Evolutionary conservation across 2,888 invertebrate species (phyloP), one percentile per base, ranked within the genome.

Genomic region (Leistus spinibarbis): DNA sequence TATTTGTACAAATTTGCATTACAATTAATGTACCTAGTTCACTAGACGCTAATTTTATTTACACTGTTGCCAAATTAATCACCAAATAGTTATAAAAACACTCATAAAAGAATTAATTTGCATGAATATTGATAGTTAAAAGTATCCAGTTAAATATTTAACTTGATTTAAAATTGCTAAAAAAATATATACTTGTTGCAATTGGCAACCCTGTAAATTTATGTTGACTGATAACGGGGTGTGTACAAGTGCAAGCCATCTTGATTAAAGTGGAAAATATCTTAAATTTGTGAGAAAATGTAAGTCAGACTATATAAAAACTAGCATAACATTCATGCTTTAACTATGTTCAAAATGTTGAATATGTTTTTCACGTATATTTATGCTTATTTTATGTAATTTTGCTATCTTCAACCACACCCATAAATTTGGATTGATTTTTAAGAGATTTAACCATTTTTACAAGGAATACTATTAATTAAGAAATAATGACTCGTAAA

Each of bases 171-270:
- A n/a, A n/a, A n/a, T n/a, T n/a, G n/a, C n/a, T 5, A 0, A 7
- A 40, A 5, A 40, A 40, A 40, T 40, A 40, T 40, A 13, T 5
- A 1, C 13, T 40, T 40, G 13, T 40, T 17, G 13, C 19, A 10
- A 22, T 5, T 60, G 60, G 20, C 60, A 60, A 60, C 60, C 3
- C 20, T 19, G 22, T 13, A 4, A 22, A 60, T 60, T 60, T 60
- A 17, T 60, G 60, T 60, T 60, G 60, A 60, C 22, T 60, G 20
- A 60, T 60, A 60, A 60, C 60, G 17, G 60, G 60, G 60, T 19
- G 60, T 60, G 60, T 60, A 60, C 22, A 19, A 60, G 60, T 60
- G 60, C 54, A 5, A 54, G 54, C 19, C 19, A 60, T 60, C 60
- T 60, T 60, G 60, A 60, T 60, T 10, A 10, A 20, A 20, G 60